A percentile compares a stretch with the other conserved stretches of the same genome.
phyloP scores from a whole-genome alignment of 2,797 vertebrate genomes.

The Amniataba percoides region DNA sequence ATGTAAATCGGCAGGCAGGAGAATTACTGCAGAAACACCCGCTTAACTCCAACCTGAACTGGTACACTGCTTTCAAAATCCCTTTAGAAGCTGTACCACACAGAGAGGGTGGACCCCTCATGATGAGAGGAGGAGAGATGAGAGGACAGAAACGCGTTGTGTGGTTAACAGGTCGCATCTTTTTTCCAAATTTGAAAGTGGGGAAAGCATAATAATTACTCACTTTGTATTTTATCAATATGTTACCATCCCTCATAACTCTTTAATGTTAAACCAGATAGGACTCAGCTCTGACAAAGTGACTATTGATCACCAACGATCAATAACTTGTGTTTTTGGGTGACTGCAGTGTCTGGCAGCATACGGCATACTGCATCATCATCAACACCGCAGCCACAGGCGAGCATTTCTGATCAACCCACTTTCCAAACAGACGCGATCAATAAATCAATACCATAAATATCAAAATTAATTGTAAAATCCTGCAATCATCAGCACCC shows the following conservation, averaged over 20 bases:
- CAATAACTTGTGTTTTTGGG: conserved; percentile 60
- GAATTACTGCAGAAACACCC: conserved; percentile 30
- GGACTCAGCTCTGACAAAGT: conserved; percentile 49
- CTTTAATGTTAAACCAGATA: conserved; percentile 53
- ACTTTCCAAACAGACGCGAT: background rate
- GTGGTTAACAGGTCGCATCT: background rate
- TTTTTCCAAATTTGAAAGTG: conserved; percentile 2
- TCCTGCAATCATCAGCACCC: conserved; percentile 2
- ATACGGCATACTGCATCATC: conserved; percentile 26
- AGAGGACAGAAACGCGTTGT: background rate
- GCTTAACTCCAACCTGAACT: conserved; percentile 24
- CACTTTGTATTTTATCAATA: conserved; percentile 57
- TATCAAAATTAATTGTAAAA: background rate
- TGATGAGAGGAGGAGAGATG: conserved; percentile 5
- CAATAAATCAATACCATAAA: conserved; percentile 24
- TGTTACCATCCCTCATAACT: conserved; percentile 51
- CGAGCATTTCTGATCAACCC: conserved; percentile 30
- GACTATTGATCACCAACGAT: conserved; percentile 66
- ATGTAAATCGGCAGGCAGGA: conserved; percentile 45
- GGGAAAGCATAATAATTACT: conserved; percentile 56
- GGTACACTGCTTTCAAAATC: conserved; percentile 51
- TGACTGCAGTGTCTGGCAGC: conserved; percentile 48
- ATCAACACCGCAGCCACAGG: conserved; percentile 12
- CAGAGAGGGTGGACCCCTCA: background rate
- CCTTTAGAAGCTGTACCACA: background rate